Percentiles rank a stretch among this genome's conserved stretches.
phyloP scores from a whole-genome alignment of 2,888 invertebrate species.

The Thereva nobilitata region DNA sequence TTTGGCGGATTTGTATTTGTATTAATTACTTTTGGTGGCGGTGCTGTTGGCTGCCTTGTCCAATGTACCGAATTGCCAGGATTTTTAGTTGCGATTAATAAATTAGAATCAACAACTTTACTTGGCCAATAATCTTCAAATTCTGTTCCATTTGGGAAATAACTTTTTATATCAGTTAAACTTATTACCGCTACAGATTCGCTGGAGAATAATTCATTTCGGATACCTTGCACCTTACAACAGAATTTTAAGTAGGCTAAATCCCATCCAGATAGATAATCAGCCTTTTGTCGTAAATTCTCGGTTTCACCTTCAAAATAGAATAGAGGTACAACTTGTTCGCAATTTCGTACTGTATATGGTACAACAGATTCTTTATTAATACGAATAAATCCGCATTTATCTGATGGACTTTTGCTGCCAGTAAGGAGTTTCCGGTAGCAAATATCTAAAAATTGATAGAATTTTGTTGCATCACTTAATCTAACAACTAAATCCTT shows the following conservation, averaged over 20 bases:
- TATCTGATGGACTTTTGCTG: constrained; percentile 71
- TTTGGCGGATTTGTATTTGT: constrained; percentile 48
- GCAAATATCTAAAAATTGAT: constrained; percentile 87
- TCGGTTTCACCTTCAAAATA: constrained; percentile 88
- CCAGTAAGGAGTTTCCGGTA: constrained; percentile 78
- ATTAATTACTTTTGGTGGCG: constrained; percentile 61
- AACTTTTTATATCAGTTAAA: constrained; percentile 85
- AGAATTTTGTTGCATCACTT: constrained; percentile 87
- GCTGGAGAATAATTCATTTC: constrained; percentile 88
- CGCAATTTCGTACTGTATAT: constrained; percentile 79
- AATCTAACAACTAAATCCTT: constrained; percentile 89
- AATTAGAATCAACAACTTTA: constrained; percentile 81
- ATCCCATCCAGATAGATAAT: constrained; percentile 89
- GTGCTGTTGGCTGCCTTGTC: constrained; percentile 77
- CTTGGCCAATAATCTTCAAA: constrained; percentile 94
- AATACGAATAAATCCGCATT: constrained; percentile 89
- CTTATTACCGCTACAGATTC: constrained; percentile 90
- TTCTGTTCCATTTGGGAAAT: constrained; percentile 85
- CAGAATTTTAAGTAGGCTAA: constrained; percentile 91
- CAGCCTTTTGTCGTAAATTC: constrained; percentile 83
- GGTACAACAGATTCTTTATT: constrained; percentile 94
- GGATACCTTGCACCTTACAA: constrained; percentile 90
- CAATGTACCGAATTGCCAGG: constrained; percentile 66
- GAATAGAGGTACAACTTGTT: constrained; percentile 89
- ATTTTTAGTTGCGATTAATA: constrained; percentile 72